Evolutionary conservation across 1,140 invertebrate species (phyloP), one percentile per base, ranked within the genome.

Genomic region (Andrena cerasifolii): DNA sequence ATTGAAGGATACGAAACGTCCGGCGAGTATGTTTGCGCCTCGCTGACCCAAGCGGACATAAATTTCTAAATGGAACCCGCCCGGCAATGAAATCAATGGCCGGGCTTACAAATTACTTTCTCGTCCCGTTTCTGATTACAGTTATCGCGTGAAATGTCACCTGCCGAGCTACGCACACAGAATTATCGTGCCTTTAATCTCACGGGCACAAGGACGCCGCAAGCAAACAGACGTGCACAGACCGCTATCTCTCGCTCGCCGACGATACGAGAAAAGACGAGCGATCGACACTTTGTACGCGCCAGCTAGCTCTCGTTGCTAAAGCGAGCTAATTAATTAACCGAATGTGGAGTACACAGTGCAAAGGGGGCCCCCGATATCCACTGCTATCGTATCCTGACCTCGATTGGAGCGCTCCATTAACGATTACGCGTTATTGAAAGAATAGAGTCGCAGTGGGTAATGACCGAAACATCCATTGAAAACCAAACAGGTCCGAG

Each of bases 111-210:
- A 24, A 56, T 28, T 12, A 40, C 53, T 28, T 26, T 26, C 26
- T 24, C 8, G n/a, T 40, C 36, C 36, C 36, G 10, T 21, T 26
- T 70, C 24, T 21, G 67, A 70, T 70, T 43, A 43, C 18, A 14
- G 36, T 58, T 58, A 43, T 58, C 67, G 10, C 54, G 16, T 3
- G 31, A 58, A 56, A 58, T 51, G 43, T 49, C 58, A 24, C 43
- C 21, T 26, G 14, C 43, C 18, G 12, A 24, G n/a, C 43, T 26
- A 36, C 21, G 31, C 31, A 51, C 49, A 62, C 70, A 33, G 10
- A n/a, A 26, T 62, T 72, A 62, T 62, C 70, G 54, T 56, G 3
- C 0, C 26, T 61, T 21, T 36, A 62, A 62, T 72, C 70, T 14
- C 8, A 36, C 18, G 28, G 24, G 56, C 5, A 47, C 70, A 62